A percentile compares a stretch with the other conserved stretches of the same genome.
These are phyloP conservation scores for Carcharodon carcharias DNA, from an alignment of 2,797 vertebrate genomes.

Conservation along the genomic window DNA sequence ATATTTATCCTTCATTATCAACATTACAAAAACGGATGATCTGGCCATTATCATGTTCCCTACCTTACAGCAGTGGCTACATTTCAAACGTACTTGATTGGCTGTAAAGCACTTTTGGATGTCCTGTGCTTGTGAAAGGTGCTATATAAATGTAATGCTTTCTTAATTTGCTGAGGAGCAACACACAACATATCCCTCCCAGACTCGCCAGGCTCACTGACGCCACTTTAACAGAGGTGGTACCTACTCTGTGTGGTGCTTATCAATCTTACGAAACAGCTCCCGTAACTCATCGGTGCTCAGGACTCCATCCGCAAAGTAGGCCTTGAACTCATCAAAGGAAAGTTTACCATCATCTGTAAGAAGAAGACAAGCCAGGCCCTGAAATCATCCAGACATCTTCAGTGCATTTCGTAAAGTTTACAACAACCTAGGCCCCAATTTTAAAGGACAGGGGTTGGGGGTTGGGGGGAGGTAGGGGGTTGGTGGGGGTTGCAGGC, in stretches of 20 bases:
- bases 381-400: background rate
- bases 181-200: background rate
- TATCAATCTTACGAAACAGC: conserved; percentile 84
- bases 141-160: background rate
- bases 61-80: background rate
- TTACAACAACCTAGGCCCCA: background rate
- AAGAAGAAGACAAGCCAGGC: conserved; percentile 41
- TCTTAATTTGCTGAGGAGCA: background rate
- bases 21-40: too few species aligned
- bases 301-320: conserved; percentile 88
- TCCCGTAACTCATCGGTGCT: conserved; percentile 81
- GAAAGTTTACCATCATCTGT: conserved; percentile 92
- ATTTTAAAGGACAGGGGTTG: background rate
- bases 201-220: background rate
- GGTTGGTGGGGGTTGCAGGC: background rate
- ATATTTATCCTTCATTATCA: too few species aligned
- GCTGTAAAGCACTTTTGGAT: background rate
- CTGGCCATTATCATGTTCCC: background rate
- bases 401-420: background rate
- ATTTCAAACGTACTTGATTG: background rate
- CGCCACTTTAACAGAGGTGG: background rate
- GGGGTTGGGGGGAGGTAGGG: background rate
- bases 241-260: conserved; percentile 76
- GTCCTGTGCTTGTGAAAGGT: background rate
- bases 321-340: conserved; percentile 94